phyloP scores from a whole-genome alignment of 2,797 vertebrate genomes.

The Rhadinocentrus ornatus region DNA sequence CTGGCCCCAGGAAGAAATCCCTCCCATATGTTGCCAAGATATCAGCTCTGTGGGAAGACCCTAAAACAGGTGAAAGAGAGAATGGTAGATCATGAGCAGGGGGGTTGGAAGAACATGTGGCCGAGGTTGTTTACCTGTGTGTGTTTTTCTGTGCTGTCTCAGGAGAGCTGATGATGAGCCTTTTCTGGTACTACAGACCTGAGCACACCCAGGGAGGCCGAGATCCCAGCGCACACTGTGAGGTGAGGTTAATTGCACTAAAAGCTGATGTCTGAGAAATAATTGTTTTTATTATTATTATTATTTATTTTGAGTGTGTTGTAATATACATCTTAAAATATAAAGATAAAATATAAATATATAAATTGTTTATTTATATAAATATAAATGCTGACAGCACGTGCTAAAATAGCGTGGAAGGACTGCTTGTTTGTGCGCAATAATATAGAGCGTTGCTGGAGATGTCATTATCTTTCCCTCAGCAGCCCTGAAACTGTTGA shows the following conservation, averaged over 20 bases:
- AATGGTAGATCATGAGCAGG: slow-evolving; percentile 3
- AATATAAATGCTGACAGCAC: background rate
- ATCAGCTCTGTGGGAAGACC: slow-evolving; percentile 97
- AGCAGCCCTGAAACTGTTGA: slow-evolving; percentile 45
- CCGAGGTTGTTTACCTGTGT: slow-evolving; percentile 34
- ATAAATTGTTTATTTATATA: too few species aligned
- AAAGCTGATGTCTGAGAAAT: background rate
- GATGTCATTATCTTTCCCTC: slow-evolving; percentile 53
- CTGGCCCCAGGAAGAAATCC: slow-evolving; percentile 95
- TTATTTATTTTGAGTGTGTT: background rate
- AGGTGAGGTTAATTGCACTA: slow-evolving; percentile 85
- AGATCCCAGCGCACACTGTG: slow-evolving; percentile 94
- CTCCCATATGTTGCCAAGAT: slow-evolving; percentile 98
- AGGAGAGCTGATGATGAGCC: slow-evolving; percentile 99
- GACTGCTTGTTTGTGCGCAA: background rate
- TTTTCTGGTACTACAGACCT: slow-evolving; percentile 99
- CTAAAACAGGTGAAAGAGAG: slow-evolving; percentile 90
- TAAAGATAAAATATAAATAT: too few species aligned
- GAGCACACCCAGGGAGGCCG: slow-evolving; percentile 98
- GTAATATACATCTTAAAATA: background rate
- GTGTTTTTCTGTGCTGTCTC: slow-evolving; percentile 39
- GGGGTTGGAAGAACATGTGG: slow-evolving; percentile 2
- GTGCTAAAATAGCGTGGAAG: background rate
- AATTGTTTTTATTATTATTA: background rate
- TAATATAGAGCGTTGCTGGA: slow-evolving; percentile 28